These are phyloP conservation scores for Cynoglossus semilaevis DNA, from an alignment of 2,113 vertebrate species.

Conservation along the genomic window DNA sequence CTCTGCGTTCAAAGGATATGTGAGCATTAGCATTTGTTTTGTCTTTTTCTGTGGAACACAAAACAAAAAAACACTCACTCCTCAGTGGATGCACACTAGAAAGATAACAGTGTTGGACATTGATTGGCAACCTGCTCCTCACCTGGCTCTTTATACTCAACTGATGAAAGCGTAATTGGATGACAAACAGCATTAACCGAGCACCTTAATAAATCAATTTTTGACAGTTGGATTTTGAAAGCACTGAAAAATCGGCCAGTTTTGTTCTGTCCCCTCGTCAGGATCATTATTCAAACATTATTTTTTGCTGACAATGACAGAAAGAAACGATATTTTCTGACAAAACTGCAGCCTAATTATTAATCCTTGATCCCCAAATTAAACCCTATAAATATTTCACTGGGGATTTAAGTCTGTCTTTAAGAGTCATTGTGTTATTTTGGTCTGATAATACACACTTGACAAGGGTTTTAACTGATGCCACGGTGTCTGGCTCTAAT, in stretches of 20 bases:
- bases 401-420: slow-evolving; percentile 20
- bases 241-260: slow-evolving; percentile 25
- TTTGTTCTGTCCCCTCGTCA: slow-evolving; percentile 40
- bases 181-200: slow-evolving; percentile 37
- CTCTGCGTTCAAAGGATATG: background rate
- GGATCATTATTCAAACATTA: slow-evolving; percentile 20
- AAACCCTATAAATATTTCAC: slow-evolving; percentile 10
- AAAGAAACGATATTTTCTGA: slow-evolving; percentile 11
- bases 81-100: slow-evolving; percentile 20
- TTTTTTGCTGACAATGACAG: slow-evolving; percentile 29
- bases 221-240: slow-evolving; percentile 45
- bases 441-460: slow-evolving; percentile 20
- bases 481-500: slow-evolving; percentile 37
- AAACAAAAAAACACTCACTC: slow-evolving; percentile 4
- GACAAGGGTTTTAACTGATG: slow-evolving; percentile 50
- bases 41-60: background rate
- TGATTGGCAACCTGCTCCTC: slow-evolving; percentile 51
- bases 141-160: slow-evolving; percentile 9
- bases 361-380: slow-evolving; percentile 6
- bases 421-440: slow-evolving; percentile 25
- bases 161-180: slow-evolving; percentile 40
- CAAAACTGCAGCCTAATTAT: slow-evolving; percentile 16
- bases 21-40: background rate
- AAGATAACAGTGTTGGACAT: slow-evolving; percentile 32
- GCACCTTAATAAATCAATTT: slow-evolving; percentile 35